Evolutionary conservation across 30 jellyfish, hydroid and myxozoan genomes (phyloP).

Genomic region (Mastigias papua): DNA sequence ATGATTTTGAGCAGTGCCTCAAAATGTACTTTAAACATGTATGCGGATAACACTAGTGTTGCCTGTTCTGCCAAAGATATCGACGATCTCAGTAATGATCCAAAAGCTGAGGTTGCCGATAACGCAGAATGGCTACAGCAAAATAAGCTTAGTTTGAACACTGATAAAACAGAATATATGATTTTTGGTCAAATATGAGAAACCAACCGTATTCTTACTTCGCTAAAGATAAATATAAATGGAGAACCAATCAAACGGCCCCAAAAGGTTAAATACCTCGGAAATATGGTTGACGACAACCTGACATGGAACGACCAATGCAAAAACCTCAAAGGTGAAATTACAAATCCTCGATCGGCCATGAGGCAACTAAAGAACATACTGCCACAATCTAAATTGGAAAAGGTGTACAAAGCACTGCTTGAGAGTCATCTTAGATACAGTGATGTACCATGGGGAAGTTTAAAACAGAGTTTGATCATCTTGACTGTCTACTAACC

Average conservation of each 20-base stretch:
- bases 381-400: too few species aligned
- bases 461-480: too few species aligned
- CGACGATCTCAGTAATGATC: conserved; percentile 12
- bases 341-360: too few species aligned
- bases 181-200: conserved; percentile 19
- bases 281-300: conserved; percentile 30
- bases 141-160: conserved; percentile 27
- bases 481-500: too few species aligned
- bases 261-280: conserved; percentile 8
- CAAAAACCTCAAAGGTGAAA: too few species aligned
- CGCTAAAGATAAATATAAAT: not conserved
- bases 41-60: not conserved
- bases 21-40: not conserved
- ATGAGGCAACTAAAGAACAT: too few species aligned
- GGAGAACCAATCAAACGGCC: conserved; percentile 31
- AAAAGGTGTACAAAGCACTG: too few species aligned
- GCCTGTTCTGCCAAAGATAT: conserved; percentile 2
- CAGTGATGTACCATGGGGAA: too few species aligned
- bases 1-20: not conserved
- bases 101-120: not conserved
- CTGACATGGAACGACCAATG: too few species aligned
- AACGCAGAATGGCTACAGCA: conserved; percentile 12
- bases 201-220: conserved; percentile 17
- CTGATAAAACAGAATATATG: conserved; percentile 34
- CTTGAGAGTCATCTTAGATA: too few species aligned